A percentile compares a stretch with the other conserved stretches of the same genome.
Conservation (phyloP, 2,888 invertebrate species). For the Luffia ferchaultella region DNA sequence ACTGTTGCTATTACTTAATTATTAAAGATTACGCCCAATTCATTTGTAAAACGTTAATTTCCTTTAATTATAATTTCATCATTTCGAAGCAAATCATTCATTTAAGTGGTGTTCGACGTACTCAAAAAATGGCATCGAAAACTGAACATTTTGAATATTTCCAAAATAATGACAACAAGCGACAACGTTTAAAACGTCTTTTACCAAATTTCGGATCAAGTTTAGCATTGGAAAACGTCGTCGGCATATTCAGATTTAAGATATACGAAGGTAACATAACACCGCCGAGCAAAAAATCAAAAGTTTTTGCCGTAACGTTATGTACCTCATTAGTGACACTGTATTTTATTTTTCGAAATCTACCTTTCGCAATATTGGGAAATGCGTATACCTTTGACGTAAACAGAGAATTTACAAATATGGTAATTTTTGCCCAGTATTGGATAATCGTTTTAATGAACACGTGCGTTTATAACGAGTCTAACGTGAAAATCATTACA, state of each 20-base stretch:
- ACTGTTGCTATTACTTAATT: no score
- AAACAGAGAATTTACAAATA: neutral
- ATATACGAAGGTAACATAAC: conserved; percentile 17
- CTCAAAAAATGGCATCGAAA: neutral
- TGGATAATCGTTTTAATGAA: neutral
- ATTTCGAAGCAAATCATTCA: neutral
- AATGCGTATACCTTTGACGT: neutral
- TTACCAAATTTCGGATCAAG: neutral
- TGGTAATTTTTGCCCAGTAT: neutral
- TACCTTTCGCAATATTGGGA: neutral
- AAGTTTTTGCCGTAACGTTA: conserved; percentile 21
- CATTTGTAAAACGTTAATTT: neutral
- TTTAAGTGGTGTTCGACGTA: neutral
- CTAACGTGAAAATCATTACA: conserved; percentile 3
- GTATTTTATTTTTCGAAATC: neutral
- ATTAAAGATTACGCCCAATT: no score
- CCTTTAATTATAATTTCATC: neutral
- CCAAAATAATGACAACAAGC: neutral
- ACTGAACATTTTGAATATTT: neutral
- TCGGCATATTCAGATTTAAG: conserved; percentile 31
- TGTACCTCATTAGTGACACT: neutral
- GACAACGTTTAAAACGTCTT: neutral
- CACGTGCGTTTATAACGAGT: neutral
- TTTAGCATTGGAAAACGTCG: conserved; percentile 20
- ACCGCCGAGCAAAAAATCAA: conserved; percentile 18